Evolutionary conservation across 1,140 invertebrate species (phyloP), one percentile per base, ranked within the genome.

Genomic region (Drosophila chauvacae): DNA sequence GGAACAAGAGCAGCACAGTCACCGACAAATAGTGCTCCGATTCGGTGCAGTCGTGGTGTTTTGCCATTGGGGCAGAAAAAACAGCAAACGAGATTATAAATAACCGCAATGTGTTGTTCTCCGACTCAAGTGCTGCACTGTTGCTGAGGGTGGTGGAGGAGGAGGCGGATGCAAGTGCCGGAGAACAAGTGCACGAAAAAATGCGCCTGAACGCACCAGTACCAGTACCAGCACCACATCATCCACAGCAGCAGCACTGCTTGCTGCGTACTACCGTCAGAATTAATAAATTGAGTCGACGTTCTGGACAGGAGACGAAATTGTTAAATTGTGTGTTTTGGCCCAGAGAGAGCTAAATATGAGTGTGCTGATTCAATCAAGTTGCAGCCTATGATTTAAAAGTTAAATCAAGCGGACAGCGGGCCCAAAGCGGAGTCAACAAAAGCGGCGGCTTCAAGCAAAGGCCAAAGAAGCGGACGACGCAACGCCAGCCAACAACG

Each of bases 1-100:
- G 13, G 35, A 33, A 20, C 28, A 26, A 33, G 7, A 33, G 16
- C 50, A 50, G 47, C 23, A 70, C 30, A 70, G 55, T 47, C 60
- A 45, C 20, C 48, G 55, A 59, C 47, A 35, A 64, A 44, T 51
- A 10, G 20, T 39, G 45, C 53, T 68, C 62, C 51, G 61, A 50
- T 45, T 48, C 65, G 63, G 70, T 90, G 81, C 83, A 81, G 79
- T 90, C 85, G 85, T 90, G 85, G 85, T 90, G 78, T 65, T 85
- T 90, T 85, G 78, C 84, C 75, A 90, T 81, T 90, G 85, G 85
- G 71, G 66, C 81, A 66, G 68, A 79, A 53, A 79, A 70, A 79
- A 65, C 62, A 81, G 53, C 62, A 88, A 83, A 88, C 76, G 71
- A 88, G 71, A 88, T 88, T 87, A 80, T 74, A 84, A 87, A 90